These are phyloP conservation scores for Xenops minutus DNA, from an alignment of 2,797 vertebrate species.

Conservation along the genomic window DNA sequence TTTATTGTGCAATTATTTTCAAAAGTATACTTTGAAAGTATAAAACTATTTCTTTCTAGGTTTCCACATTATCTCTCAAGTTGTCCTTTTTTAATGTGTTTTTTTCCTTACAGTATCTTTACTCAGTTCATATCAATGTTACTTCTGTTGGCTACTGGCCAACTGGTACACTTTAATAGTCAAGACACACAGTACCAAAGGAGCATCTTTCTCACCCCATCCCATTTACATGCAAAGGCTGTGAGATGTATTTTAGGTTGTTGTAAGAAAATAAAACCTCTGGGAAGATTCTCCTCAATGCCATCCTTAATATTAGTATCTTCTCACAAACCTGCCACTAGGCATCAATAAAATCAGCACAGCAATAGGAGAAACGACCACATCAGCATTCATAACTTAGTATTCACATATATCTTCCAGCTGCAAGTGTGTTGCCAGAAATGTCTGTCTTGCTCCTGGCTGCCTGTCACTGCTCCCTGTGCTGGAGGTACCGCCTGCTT, in stretches of 20 bases:
- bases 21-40: neutral
- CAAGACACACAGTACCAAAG: neutral
- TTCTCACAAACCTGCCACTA: neutral
- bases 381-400: neutral
- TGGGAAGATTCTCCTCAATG: neutral
- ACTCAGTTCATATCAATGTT: neutral
- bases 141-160: neutral
- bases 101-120: neutral
- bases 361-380: neutral
- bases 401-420: neutral
- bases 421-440: neutral
- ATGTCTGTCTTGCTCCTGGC: neutral
- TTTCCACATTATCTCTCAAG: neutral
- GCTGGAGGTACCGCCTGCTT: rapidly evolving
- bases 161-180: neutral
- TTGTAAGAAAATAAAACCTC: neutral
- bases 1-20: neutral
- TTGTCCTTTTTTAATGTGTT: neutral
- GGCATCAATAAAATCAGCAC: neutral
- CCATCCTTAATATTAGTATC: neutral
- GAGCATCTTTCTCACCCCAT: neutral
- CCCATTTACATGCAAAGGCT: neutral
- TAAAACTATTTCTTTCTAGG: neutral
- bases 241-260: neutral
- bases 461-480: neutral